A percentile compares a stretch with the other conserved stretches of the same genome.
Conservation (phyloP, 2,888 invertebrate genomes). For the Tetramorium bicarinatum region DNA sequence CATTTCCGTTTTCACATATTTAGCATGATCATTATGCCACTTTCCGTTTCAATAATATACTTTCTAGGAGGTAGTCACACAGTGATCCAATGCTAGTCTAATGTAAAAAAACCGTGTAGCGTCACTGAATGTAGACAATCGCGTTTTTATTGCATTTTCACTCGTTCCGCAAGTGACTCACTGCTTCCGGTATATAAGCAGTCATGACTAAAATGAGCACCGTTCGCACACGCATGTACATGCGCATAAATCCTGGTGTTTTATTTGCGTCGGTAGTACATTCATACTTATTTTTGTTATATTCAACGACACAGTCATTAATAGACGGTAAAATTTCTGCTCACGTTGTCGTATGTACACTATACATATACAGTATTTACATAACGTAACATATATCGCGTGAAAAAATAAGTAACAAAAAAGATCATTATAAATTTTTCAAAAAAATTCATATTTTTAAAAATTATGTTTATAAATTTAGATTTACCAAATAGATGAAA, state of each 20-base stretch:
- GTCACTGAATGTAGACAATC: conserved; percentile 45
- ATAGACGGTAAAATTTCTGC: conserved; percentile 40
- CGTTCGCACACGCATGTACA: conserved; percentile 27
- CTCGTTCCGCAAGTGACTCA: conserved; percentile 67
- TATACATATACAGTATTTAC: conserved; percentile 8
- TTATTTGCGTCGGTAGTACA: conserved; percentile 25
- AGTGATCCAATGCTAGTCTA: not conserved
- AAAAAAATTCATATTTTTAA: not conserved
- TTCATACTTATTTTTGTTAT: conserved; percentile 36
- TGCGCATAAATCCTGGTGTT: conserved; percentile 24
- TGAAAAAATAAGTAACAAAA: not conserved
- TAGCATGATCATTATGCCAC: not conserved
- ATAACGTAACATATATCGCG: not conserved
- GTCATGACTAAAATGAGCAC: conserved; percentile 22
- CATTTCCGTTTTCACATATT: not conserved
- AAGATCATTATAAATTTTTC: not conserved
- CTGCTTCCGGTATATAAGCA: conserved; percentile 60
- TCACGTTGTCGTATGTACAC: not conserved
- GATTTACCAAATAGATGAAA: not conserved
- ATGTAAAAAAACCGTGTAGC: conserved; percentile 36
- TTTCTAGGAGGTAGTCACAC: not conserved
- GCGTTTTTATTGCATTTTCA: conserved; percentile 62
- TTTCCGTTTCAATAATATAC: conserved; percentile 34
- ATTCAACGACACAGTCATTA: conserved; percentile 21
- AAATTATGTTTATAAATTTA: not conserved